Conservation (phyloP, 2,797 vertebrate species). For the Fundulus diaphanus region DNA sequence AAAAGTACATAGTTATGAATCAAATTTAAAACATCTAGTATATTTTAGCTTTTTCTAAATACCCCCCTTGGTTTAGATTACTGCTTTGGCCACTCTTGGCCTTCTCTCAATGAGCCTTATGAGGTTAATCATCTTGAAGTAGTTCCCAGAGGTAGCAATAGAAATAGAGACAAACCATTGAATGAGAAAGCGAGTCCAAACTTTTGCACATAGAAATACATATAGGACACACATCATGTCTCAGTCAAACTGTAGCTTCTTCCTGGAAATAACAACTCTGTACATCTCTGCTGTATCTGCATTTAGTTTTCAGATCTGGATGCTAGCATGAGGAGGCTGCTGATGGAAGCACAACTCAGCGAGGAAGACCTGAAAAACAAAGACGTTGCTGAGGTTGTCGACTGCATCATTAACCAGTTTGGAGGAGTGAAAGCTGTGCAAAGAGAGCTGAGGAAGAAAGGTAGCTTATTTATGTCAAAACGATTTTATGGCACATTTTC, state of each 20-base stretch:
- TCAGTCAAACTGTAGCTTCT: background rate
- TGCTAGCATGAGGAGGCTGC: constrained; percentile 16
- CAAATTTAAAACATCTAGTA: no score
- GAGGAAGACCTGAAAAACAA: constrained; percentile 49
- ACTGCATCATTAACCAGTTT: constrained; percentile 44
- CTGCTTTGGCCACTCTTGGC: no score
- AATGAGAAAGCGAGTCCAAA: no score
- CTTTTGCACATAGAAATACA: background rate
- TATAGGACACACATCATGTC: background rate
- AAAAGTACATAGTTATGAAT: no score
- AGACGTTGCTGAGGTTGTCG: constrained; percentile 38
- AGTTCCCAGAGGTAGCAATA: no score
- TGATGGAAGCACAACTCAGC: constrained; percentile 24
- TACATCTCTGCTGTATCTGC: constrained; percentile 3
- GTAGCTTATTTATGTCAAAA: constrained; percentile 16
- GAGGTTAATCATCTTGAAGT: no score
- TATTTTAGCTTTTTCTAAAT: no score
- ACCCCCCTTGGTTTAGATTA: no score
- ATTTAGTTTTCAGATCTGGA: constrained; percentile 30
- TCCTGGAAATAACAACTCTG: background rate
- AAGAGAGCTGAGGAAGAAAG: constrained; percentile 32
- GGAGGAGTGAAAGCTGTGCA: constrained; percentile 48
- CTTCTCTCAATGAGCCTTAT: no score
- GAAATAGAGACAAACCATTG: no score
- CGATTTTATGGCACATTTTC: background rate